Conservation (phyloP, 2,888 invertebrate species). For the Synanthedon vespiformis region DNA sequence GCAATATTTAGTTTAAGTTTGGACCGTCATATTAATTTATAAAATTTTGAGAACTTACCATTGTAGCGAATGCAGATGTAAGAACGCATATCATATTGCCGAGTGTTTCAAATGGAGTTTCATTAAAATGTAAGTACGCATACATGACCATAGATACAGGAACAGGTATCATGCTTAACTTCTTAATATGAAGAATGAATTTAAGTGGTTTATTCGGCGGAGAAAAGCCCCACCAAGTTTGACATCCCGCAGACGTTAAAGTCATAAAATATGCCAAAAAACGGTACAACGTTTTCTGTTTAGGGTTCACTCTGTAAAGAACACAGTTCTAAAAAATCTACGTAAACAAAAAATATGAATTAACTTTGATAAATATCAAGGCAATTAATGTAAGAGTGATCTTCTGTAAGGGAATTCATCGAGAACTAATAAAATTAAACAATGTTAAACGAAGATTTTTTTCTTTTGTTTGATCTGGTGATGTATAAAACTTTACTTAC, state of each 20-base stretch:
- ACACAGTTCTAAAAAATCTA: too few species aligned
- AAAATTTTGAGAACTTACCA: constrained; percentile 4
- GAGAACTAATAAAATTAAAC: too few species aligned
- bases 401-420: too few species aligned
- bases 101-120: constrained; percentile 5
- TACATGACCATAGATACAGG: constrained; percentile 6
- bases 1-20: too few species aligned
- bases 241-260: constrained; percentile 3
- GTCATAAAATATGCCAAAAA: constrained; percentile 3
- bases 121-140: constrained; percentile 4
- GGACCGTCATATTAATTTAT: too few species aligned
- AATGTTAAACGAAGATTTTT: too few species aligned
- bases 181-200: background rate
- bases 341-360: too few species aligned
- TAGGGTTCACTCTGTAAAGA: constrained; percentile 5
- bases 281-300: constrained; percentile 6
- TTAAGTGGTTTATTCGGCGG: constrained; percentile 4
- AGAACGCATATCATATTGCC: constrained; percentile 6
- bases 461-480: too few species aligned
- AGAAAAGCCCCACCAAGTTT: constrained; percentile 8
- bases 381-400: too few species aligned
- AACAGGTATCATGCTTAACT: background rate
- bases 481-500: too few species aligned
- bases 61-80: constrained; percentile 2
- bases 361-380: too few species aligned